Evolutionary conservation across 2,797 vertebrate species (phyloP).

Genomic region (Stomatorhinus walkeri): DNA sequence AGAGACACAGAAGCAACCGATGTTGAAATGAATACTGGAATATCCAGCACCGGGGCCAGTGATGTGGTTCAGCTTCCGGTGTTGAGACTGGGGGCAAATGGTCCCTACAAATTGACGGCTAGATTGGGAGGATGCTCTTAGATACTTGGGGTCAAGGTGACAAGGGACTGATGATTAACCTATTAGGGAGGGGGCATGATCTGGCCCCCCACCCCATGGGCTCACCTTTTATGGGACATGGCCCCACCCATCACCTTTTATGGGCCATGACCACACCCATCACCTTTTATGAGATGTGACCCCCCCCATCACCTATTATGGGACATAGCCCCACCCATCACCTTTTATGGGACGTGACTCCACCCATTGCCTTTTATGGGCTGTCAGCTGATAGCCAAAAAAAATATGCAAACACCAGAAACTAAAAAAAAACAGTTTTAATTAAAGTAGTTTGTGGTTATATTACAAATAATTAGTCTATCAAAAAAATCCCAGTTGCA

Average conservation of each 20-base stretch:
- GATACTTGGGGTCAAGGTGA: background rate
- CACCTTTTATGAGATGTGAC: background rate
- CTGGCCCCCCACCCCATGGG: background rate
- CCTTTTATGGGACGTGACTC: background rate
- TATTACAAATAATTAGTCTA: background rate
- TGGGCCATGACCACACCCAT: background rate
- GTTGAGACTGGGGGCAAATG: background rate
- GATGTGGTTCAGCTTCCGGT: background rate
- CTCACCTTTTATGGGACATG: background rate
- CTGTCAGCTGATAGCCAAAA: background rate
- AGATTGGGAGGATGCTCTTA: background rate
- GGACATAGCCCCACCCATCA: no score
- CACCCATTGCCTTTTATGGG: background rate
- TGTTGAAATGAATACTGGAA: background rate
- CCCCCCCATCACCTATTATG: no score
- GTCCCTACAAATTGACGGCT: background rate
- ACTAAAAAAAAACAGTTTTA: background rate
- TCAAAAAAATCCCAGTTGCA: background rate
- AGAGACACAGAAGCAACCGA: background rate
- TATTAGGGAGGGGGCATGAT: background rate
- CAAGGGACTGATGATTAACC: background rate
- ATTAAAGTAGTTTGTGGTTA: background rate
- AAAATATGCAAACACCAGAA: background rate
- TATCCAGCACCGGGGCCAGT: background rate
- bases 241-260: background rate